Conservation (phyloP, 92 coral and sea anemone genomes). For the Actinernus sp. region DNA sequence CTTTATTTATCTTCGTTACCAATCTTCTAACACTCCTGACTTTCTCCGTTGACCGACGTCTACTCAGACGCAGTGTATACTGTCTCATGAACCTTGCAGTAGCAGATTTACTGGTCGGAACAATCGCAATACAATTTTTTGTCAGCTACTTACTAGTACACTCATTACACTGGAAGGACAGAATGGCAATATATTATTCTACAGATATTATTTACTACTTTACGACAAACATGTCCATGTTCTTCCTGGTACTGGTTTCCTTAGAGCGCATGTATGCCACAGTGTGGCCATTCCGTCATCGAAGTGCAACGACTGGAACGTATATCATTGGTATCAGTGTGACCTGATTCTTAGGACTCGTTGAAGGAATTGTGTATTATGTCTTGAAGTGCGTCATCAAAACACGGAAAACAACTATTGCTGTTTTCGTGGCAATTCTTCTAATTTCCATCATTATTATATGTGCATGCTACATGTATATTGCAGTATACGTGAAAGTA, state of each 20-base stretch:
- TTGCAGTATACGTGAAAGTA: background rate
- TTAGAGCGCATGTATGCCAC: background rate
- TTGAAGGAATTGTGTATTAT: background rate
- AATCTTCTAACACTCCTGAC: background rate
- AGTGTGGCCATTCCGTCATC: background rate
- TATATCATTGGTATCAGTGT: background rate
- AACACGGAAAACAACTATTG: background rate
- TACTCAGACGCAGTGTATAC: background rate
- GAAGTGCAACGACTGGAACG: background rate
- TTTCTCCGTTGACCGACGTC: background rate
- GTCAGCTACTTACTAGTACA: background rate
- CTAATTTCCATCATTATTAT: background rate
- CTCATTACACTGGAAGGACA: background rate
- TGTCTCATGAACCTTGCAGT: conserved; percentile 1
- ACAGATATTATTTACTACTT: background rate
- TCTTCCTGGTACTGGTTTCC: background rate
- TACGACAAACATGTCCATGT: conserved; percentile 6
- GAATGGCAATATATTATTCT: background rate
- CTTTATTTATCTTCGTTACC: background rate
- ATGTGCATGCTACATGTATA: background rate
- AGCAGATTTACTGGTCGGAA: background rate
- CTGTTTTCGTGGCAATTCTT: background rate
- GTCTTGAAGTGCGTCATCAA: background rate
- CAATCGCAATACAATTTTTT: background rate
- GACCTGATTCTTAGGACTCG: background rate